Evolutionary conservation across 2,113 vertebrate genomes (phyloP), one percentile per base, ranked within the genome.

Genomic region (Prolemur simus): DNA sequence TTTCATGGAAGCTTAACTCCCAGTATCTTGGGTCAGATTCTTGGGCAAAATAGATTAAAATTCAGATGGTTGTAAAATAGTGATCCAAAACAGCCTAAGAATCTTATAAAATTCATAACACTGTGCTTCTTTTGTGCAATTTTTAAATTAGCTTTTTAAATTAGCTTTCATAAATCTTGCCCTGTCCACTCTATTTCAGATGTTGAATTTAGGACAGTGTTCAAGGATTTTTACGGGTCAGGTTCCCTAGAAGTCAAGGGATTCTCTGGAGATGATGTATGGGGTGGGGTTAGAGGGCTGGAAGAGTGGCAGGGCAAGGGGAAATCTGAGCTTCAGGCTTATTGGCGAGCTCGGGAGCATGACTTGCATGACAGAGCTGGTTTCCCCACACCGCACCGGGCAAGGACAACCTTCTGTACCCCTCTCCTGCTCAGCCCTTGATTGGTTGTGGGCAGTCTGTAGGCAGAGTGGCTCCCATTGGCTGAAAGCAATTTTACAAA

Each of bases 71-170:
- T 81, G 25, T 56, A 60, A 89, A 95, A 87, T 9, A 32, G 6
- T 66, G n/a, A 34, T 56, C 86, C 29, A 18, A 91, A 83, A 86
- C 27, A 68, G 21, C 10, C 83, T 39, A 39, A 27, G 66, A 82
- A 89, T 25, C 54, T 91, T 39, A 78, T 54, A 83, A 49, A 74
- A 27, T 54, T 83, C 78, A 2, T 9, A 82, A 92, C 37, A 73
- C 74, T 23, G 37, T 58, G 60, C 88, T 90, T 71, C 91, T 58
- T 52, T 27, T 58, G 64, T 91, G 64, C 49, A 37, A 64, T 74
- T 86, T 86, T 93, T 83, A 86, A 80, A 92, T 87, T 54, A 77
- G 21, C 49, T 68, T 69, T 92, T 91, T 8, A 93, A 96, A 87
- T 80, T 76, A 81, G 85, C 47, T 73, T 74, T 64, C 78, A 81